Conservation (phyloP, 2,888 invertebrate species). For the Clitarchus hookeri region DNA sequence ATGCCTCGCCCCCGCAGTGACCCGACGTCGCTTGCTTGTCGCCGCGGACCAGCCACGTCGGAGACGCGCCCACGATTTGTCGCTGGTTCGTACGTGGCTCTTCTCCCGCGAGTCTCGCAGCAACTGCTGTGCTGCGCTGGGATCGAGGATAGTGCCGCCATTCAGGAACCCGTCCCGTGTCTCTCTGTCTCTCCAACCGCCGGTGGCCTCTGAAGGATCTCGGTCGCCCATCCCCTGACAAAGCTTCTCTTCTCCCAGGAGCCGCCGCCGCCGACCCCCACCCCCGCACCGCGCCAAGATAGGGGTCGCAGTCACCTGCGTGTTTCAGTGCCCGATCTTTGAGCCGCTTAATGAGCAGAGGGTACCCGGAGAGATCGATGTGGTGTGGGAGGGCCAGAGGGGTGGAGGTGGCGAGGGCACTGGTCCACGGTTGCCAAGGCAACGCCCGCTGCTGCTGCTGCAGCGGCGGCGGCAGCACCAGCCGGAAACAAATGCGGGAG, state of each 20-base stretch:
- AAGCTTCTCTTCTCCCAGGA: neutral
- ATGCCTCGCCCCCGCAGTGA: no score
- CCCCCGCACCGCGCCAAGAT: no score
- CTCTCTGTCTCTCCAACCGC: no score
- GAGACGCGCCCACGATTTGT: no score
- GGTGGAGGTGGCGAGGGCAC: neutral
- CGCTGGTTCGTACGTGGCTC: no score
- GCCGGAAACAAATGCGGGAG: slow-evolving; percentile 33
- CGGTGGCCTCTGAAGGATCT: neutral
- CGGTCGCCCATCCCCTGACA: slow-evolving; percentile 10
- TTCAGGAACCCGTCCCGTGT: no score
- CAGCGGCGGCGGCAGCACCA: slow-evolving; percentile 19
- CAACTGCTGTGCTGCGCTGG: no score
- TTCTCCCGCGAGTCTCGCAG: no score
- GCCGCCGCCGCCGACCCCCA: neutral
- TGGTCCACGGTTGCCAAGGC: slow-evolving; percentile 30
- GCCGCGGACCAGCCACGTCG: no score
- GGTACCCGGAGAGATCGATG: slow-evolving; percentile 31
- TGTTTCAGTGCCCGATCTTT: slow-evolving; percentile 5
- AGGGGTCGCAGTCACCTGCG: slow-evolving; percentile 14
- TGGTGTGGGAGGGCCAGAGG: slow-evolving; percentile 19
- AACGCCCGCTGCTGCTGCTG: slow-evolving; percentile 29
- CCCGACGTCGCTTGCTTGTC: no score
- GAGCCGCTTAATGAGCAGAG: slow-evolving; percentile 8
- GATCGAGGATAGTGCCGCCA: no score